These are phyloP conservation scores for Heterotilapia buettikoferi DNA, from an alignment of 2,113 vertebrate species.

Conservation along the genomic window DNA sequence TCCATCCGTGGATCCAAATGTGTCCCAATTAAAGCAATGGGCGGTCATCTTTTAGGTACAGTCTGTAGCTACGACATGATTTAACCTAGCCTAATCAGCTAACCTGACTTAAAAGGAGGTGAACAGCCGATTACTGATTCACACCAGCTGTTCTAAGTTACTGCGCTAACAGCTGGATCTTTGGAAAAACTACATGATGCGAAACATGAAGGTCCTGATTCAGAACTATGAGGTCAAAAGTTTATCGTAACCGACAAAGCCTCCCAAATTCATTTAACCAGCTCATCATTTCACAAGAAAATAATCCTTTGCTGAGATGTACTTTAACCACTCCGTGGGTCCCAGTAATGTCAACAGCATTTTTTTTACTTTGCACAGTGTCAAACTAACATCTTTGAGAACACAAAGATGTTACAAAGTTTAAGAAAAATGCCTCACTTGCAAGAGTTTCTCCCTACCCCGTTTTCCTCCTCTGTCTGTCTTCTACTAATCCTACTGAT, in stretches of 20 bases:
- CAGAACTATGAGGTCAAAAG: background rate
- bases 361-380: background rate
- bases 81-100: background rate
- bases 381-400: background rate
- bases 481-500: slow-evolving; percentile 7
- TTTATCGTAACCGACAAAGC: background rate
- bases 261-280: background rate
- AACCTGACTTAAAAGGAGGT: background rate
- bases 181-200: background rate
- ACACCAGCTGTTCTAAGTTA: background rate
- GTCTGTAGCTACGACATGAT: background rate
- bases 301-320: background rate
- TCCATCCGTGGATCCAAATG: background rate
- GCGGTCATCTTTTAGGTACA: background rate
- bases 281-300: background rate
- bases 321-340: background rate
- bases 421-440: background rate
- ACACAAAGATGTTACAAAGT: background rate
- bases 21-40: background rate
- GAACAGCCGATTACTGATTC: background rate
- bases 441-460: background rate
- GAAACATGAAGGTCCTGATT: background rate
- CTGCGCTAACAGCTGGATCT: background rate
- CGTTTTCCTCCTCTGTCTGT: background rate
- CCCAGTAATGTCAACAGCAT: background rate